Percentiles rank a stretch among this genome's conserved stretches.
These are phyloP conservation scores for Dasypolia templi DNA, from an alignment of 2,888 invertebrate genomes.

Conservation along the genomic window DNA sequence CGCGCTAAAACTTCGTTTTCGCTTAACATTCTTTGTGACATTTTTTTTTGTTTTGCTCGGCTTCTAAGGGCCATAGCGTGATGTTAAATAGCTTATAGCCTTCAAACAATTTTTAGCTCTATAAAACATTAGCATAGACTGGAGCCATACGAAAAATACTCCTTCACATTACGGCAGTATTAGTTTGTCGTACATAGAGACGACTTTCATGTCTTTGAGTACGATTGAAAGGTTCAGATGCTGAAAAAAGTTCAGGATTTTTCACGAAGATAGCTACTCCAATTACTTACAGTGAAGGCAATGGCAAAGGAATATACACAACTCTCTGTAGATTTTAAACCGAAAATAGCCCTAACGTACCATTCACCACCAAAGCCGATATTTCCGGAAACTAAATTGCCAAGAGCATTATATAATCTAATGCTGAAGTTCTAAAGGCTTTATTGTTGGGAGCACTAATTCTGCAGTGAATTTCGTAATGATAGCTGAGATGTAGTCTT, in stretches of 20 bases:
- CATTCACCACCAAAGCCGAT: background rate
- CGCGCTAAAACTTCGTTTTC: too few relatives aligned
- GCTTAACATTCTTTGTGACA: too few relatives aligned
- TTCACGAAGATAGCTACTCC: background rate
- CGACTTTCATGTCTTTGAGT: background rate
- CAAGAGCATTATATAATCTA: background rate
- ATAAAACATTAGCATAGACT: too few relatives aligned
- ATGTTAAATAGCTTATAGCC: too few relatives aligned
- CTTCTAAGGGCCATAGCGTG: too few relatives aligned
- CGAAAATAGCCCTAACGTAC: too few relatives aligned
- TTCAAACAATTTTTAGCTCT: too few relatives aligned
- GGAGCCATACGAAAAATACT: background rate
- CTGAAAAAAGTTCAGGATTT: background rate
- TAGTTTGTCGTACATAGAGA: background rate
- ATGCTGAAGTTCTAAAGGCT: background rate
- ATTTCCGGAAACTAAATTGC: background rate
- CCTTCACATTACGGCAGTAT: background rate
- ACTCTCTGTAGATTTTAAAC: background rate
- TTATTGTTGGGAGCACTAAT: background rate
- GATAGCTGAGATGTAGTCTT: background rate
- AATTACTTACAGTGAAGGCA: background rate
- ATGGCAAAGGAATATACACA: background rate
- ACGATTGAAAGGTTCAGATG: background rate
- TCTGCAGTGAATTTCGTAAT: background rate
- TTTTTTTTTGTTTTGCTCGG: too few relatives aligned